phyloP scores from a whole-genome alignment of 2,888 invertebrate genomes.

The Pseudococcus longispinus region DNA sequence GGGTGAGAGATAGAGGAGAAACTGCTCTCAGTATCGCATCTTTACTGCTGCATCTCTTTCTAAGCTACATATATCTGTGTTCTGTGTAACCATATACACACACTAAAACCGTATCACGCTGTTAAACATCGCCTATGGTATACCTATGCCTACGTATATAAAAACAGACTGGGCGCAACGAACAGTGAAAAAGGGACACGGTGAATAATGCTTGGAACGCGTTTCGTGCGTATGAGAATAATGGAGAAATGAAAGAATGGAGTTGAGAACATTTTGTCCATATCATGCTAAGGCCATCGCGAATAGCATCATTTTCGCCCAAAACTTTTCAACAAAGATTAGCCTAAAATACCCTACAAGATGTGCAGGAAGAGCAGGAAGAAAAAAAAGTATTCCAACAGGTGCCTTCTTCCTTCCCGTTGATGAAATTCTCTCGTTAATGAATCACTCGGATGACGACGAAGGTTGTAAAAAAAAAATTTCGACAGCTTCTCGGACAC shows the following conservation, averaged over 20 bases:
- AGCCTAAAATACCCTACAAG: no score
- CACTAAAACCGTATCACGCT: slow-evolving; percentile 2
- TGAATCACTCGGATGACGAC: neutral
- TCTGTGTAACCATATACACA: neutral
- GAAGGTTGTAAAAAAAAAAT: neutral
- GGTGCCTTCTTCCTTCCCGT: neutral
- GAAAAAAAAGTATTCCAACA: neutral
- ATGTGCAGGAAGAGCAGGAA: neutral
- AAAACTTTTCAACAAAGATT: neutral
- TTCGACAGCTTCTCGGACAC: neutral
- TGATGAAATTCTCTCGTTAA: no score
- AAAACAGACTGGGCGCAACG: slow-evolving; percentile 21
- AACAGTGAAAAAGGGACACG: slow-evolving; percentile 7
- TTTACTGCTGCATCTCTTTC: neutral
- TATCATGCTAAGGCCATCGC: neutral
- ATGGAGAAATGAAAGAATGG: neutral
- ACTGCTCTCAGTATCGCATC: neutral
- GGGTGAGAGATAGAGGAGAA: neutral
- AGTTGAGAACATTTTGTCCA: neutral
- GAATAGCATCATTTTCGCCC: neutral
- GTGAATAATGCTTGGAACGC: neutral
- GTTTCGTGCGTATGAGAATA: neutral
- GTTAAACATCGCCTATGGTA: neutral
- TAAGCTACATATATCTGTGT: neutral
- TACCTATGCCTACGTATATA: neutral